Evolutionary conservation across 1,140 invertebrate genomes (phyloP).

Genomic region (Zaprionus africanus): DNA sequence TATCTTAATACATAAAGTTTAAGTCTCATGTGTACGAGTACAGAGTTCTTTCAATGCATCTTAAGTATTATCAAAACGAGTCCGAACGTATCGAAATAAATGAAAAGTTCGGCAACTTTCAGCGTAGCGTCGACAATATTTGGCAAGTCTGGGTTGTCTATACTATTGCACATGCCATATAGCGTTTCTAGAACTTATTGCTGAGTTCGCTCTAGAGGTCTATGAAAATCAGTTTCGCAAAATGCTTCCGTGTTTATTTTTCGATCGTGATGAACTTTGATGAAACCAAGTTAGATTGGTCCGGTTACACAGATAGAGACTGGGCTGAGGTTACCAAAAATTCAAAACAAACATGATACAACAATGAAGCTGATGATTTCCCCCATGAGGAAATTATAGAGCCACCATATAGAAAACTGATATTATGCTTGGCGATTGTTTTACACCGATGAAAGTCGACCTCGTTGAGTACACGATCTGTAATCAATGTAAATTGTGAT

Average conservation of each 20-base stretch:
- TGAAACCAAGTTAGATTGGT: not conserved
- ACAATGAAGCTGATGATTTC: not conserved
- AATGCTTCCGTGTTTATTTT: not conserved
- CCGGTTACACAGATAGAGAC: not conserved
- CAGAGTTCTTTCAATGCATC: not conserved
- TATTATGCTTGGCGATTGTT: no score
- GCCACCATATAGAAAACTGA: no score
- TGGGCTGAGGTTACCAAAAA: not conserved
- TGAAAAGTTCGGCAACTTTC: not conserved
- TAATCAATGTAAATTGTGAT: no score
- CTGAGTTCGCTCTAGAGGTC: constrained; percentile 1
- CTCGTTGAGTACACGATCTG: not conserved
- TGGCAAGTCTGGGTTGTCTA: not conserved
- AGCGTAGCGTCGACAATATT: not conserved
- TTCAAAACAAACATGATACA: not conserved
- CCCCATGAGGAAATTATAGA: no score
- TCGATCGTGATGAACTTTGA: not conserved
- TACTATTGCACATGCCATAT: not conserved
- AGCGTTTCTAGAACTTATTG: not conserved
- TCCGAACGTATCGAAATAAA: not conserved
- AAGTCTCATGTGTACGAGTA: not conserved
- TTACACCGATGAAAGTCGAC: no score
- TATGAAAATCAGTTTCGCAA: not conserved
- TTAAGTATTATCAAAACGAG: not conserved
- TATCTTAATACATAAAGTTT: not conserved